Conservation (phyloP, 1,140 invertebrate genomes). For the Cryptotermes secundus region DNA sequence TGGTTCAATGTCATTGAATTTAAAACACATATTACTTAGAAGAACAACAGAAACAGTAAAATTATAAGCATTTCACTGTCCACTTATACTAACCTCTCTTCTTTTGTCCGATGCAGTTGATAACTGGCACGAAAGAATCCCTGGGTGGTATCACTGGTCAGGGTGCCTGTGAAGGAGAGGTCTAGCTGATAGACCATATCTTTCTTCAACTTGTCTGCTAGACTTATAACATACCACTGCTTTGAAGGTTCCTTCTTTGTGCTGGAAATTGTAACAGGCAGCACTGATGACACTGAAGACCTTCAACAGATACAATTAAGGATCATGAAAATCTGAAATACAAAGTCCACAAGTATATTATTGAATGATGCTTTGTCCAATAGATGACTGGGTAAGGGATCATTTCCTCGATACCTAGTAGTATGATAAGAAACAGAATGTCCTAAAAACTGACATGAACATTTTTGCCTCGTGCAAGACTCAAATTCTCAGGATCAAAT, state of each 20-base stretch:
- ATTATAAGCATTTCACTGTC: too few species aligned
- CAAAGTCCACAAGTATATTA: not conserved
- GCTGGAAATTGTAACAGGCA: constrained; percentile 22
- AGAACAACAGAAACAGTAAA: too few species aligned
- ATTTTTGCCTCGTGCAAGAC: too few species aligned
- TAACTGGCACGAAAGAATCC: constrained; percentile 32
- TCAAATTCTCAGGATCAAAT: too few species aligned
- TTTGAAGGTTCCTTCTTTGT: constrained; percentile 30
- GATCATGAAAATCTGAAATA: not conserved
- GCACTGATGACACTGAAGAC: not conserved
- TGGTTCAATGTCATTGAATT: too few species aligned
- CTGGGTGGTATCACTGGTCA: not conserved
- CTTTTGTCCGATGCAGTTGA: constrained; percentile 24
- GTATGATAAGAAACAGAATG: too few species aligned
- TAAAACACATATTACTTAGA: too few species aligned
- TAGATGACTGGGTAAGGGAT: too few species aligned
- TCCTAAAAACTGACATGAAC: too few species aligned
- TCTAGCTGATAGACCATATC: constrained; percentile 24
- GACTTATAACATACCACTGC: constrained; percentile 27
- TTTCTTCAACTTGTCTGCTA: constrained; percentile 28
- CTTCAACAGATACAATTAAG: not conserved
- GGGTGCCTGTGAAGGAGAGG: constrained; percentile 25
- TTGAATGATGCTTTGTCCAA: too few species aligned
- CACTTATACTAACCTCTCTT: not conserved
- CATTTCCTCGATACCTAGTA: too few species aligned